Conservation (phyloP, 2,113 vertebrate genomes). For the Mus spicilegus region DNA sequence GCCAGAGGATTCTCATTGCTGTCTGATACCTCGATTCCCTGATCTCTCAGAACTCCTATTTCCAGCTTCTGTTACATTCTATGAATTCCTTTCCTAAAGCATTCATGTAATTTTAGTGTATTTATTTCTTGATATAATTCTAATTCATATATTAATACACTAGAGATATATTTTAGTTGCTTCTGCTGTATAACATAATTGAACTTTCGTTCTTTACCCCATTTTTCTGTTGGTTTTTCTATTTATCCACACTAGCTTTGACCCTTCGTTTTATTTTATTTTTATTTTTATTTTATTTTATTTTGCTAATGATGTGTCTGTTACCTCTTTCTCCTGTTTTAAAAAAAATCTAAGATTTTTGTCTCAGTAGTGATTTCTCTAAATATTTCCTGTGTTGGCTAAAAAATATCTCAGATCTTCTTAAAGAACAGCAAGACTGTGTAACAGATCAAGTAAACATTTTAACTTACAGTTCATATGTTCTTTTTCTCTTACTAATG, state of each 20-base stretch:
- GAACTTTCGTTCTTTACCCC: background rate
- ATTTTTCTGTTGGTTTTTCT: background rate
- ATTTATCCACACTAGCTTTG: background rate
- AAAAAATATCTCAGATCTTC: background rate
- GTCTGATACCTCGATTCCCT: background rate
- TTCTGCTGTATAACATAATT: background rate
- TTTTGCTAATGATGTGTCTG: background rate
- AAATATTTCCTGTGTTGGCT: background rate
- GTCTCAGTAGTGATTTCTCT: background rate
- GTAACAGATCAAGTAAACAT: background rate
- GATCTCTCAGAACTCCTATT: background rate
- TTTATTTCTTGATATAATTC: background rate
- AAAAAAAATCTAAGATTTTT: background rate
- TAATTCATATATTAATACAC: background rate
- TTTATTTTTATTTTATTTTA: too few species aligned
- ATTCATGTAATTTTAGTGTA: background rate
- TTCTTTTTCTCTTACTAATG: background rate
- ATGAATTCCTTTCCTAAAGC: background rate
- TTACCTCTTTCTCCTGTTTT: background rate
- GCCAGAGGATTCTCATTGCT: background rate
- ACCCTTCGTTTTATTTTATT: background rate
- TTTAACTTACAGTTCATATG: background rate
- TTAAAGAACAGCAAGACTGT: background rate
- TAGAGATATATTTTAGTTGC: background rate
- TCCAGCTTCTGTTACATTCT: background rate